Base-by-base conservation (phyloP, 2,888 invertebrate species). In the Drosophila suboccidentalis region DNA sequence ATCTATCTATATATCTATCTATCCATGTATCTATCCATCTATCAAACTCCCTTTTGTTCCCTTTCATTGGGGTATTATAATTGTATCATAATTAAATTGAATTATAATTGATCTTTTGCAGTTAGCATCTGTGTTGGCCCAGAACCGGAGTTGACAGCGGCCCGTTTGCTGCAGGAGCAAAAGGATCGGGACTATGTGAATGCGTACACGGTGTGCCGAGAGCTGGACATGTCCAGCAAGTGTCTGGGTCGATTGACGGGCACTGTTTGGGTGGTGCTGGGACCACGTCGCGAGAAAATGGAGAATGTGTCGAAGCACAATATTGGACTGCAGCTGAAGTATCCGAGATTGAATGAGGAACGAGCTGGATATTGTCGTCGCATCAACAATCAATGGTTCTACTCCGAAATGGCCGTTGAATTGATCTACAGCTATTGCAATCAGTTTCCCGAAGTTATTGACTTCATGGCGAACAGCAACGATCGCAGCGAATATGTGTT, bases 271-370 rank as follows among this genome's bases (percentile, higher is more conserved):
- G 94, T 98, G 1, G 92, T 94, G 1, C 76, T 93, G 6, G 94
- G 95, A 0, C 92, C 93, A 19, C 92, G 94, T n/a, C 87, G 91
- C 1, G 69, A 82, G 9, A 80, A 86, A 22, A 92, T 94, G 78
- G 93, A 94, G 38, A 91, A 90, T 70, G 79, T 93, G 53, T 91
- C 94, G 3, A 95, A 89, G 54, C 92, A 95, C 15, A 98, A 98
- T 91, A 94, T 99, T 32, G 99, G 99, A 0, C 94, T 99, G 49
- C 97, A 98, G 91, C 94, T 99, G 22, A 99, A 99, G 93, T 97
- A 96, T 89, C 97, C 96, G 73, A 97, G 97, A 90, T 95, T 95
- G 94, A 95, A 95, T 75, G 94, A 94, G 90, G 95, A 95, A 86
- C 94, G 96, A 1, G 95, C 96, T 1, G 98, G 98, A 34, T 98